A percentile compares a stretch with the other conserved stretches of the same genome.
Evolutionary conservation across 2,888 invertebrate genomes (phyloP).

Genomic region (Dysmachus trigonus): DNA sequence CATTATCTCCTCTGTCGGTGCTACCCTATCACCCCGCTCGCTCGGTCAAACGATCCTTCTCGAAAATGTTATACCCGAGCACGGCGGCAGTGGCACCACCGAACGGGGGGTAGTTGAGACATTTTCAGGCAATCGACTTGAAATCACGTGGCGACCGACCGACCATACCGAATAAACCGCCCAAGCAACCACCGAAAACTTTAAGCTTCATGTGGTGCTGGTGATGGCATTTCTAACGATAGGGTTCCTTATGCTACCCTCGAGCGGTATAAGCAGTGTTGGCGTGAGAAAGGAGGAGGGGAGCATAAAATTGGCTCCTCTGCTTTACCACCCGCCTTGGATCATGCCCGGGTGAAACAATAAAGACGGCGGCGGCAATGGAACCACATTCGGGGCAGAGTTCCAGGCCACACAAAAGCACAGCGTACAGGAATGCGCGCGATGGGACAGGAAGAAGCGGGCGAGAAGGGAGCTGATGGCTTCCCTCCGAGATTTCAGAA

Average conservation of each 20-base stretch:
- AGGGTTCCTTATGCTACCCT: constrained; percentile 7
- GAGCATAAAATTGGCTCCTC: not conserved
- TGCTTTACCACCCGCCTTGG: not conserved
- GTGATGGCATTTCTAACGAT: constrained; percentile 1
- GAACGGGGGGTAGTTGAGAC: not conserved
- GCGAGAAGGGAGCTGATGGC: not conserved
- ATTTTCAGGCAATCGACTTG: not conserved
- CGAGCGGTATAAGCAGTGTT: not conserved
- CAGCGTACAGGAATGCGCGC: not conserved
- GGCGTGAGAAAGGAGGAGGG: not conserved
- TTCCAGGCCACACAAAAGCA: not conserved
- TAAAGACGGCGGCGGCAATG: not conserved
- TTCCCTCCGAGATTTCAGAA: not conserved
- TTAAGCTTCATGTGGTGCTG: constrained; percentile 34
- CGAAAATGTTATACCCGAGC: not conserved
- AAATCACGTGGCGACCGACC: constrained; percentile 41
- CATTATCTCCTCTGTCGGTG: not conserved
- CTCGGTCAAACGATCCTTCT: not conserved
- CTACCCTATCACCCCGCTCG: not conserved
- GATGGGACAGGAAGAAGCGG: not conserved
- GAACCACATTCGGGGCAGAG: not conserved
- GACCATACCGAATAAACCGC: constrained; percentile 30
- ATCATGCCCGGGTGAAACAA: not conserved
- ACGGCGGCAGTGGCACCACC: not conserved
- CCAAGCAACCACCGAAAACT: constrained; percentile 44